A percentile compares a stretch with the other conserved stretches of the same genome.
Evolutionary conservation across 2,888 invertebrate genomes (phyloP).

Genomic region (Anaspis maculata): DNA sequence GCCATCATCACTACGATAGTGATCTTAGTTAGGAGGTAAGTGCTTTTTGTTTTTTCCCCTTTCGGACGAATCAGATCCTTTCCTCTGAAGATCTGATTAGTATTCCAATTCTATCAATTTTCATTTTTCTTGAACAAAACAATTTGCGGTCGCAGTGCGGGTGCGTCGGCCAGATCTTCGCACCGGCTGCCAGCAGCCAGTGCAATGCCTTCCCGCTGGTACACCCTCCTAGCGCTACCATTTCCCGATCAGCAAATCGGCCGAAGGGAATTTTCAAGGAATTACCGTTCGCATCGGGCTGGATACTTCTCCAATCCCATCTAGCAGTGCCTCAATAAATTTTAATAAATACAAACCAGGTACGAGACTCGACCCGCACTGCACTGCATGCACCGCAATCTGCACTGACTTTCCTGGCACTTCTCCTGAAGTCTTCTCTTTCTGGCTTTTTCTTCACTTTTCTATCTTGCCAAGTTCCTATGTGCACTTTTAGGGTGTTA

Average conservation of each 20-base stretch:
- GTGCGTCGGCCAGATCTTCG: slow-evolving; percentile 43
- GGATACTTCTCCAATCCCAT: slow-evolving; percentile 85
- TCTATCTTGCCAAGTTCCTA: background rate
- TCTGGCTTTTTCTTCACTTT: background rate
- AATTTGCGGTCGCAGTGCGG: slow-evolving; percentile 32
- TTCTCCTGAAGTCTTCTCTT: background rate
- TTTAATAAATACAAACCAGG: slow-evolving; percentile 17
- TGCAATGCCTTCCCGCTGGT: slow-evolving; percentile 76
- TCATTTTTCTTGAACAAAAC: slow-evolving; percentile 3
- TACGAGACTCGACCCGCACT: slow-evolving; percentile 25
- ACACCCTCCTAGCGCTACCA: slow-evolving; percentile 82
- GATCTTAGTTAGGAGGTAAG: slow-evolving; percentile 79
- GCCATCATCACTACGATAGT: slow-evolving; percentile 85
- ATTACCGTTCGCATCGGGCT: slow-evolving; percentile 65
- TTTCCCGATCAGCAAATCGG: slow-evolving; percentile 91
- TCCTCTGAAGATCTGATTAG: background rate
- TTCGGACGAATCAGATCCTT: too few species aligned
- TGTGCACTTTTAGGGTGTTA: too few species aligned
- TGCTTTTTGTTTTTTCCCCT: slow-evolving; percentile 6
- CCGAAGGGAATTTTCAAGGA: slow-evolving; percentile 71
- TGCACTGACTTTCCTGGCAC: slow-evolving; percentile 8
- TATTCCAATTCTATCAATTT: slow-evolving; percentile 6
- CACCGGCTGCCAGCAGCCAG: slow-evolving; percentile 43
- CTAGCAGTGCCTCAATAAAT: slow-evolving; percentile 42
- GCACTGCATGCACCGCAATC: slow-evolving; percentile 23